Conservation (phyloP, 2,888 invertebrate genomes). For the Plagiodera versicolora region DNA sequence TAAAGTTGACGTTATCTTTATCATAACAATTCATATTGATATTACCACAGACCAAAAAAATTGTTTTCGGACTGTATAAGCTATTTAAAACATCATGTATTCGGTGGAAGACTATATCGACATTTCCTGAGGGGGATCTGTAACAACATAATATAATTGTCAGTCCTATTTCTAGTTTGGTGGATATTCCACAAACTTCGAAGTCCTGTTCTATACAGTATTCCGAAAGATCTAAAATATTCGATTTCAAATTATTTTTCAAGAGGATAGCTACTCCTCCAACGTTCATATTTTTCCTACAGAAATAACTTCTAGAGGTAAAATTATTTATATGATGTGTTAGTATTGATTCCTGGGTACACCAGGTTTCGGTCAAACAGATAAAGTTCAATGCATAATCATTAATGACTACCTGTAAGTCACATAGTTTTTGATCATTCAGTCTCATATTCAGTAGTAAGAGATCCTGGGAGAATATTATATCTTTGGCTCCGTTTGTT, state of each 20-base stretch:
- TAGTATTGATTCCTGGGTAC: constrained; percentile 4
- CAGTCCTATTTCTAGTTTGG: not conserved
- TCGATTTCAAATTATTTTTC: constrained; percentile 3
- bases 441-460: not conserved
- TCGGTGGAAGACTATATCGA: constrained; percentile 2
- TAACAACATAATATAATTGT: constrained; percentile 7
- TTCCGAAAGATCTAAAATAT: not conserved
- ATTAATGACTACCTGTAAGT: constrained; percentile 2
- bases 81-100: constrained; percentile 9
- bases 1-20: constrained; percentile 1
- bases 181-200: not conserved
- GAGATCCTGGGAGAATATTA: constrained; percentile 6
- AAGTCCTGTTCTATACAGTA: constrained; percentile 4
- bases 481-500: constrained; percentile 1
- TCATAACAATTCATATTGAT: constrained; percentile 5
- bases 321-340: constrained; percentile 1
- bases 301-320: not conserved
- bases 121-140: constrained; percentile 5
- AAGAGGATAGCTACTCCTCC: constrained; percentile 1
- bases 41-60: constrained; percentile 5
- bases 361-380: constrained; percentile 4
- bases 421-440: constrained; percentile 3
- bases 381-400: constrained; percentile 2
- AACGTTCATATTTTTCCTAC: constrained; percentile 7
- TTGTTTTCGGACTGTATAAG: not conserved